phyloP scores from a whole-genome alignment of 23 tunicate species.

The Trididemnum nubilum region DNA sequence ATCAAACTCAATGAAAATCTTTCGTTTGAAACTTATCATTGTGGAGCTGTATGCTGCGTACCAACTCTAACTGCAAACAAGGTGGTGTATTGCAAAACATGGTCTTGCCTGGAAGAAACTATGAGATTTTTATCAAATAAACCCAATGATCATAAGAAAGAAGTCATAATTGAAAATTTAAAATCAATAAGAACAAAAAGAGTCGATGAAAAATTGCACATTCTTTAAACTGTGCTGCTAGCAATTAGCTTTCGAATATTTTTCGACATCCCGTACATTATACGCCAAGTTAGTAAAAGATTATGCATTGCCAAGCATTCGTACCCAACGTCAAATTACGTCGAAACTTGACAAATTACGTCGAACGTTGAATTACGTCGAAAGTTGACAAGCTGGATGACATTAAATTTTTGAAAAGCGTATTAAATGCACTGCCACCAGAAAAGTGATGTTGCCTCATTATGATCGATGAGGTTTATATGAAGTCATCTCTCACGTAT shows the following conservation, averaged over 20 bases:
- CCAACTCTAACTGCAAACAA: background rate
- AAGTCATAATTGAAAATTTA: background rate
- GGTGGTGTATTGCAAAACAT: background rate
- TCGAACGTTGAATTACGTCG: background rate
- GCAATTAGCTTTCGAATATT: constrained; percentile 16
- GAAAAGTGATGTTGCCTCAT: background rate
- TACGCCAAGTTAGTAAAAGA: constrained; percentile 13
- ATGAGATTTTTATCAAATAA: constrained; percentile 12
- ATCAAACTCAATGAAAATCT: background rate
- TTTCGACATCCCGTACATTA: constrained; percentile 10
- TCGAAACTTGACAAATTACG: constrained; percentile 1
- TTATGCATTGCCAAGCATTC: constrained; percentile 23
- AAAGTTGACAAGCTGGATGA: constrained; percentile 17
- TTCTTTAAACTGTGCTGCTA: background rate
- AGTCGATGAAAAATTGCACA: background rate
- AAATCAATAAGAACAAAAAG: background rate
- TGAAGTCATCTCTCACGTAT: constrained; percentile 2
- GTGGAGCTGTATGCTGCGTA: background rate
- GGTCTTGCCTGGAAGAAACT: constrained; percentile 15
- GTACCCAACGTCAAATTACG: background rate
- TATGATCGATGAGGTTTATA: constrained; percentile 3
- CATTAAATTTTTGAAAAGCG: constrained; percentile 7
- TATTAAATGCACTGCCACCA: background rate
- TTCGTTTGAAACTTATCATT: background rate
- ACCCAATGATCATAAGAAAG: constrained; percentile 2